Base-by-base conservation (phyloP, 1,140 invertebrate genomes). In the Lerema accius region DNA sequence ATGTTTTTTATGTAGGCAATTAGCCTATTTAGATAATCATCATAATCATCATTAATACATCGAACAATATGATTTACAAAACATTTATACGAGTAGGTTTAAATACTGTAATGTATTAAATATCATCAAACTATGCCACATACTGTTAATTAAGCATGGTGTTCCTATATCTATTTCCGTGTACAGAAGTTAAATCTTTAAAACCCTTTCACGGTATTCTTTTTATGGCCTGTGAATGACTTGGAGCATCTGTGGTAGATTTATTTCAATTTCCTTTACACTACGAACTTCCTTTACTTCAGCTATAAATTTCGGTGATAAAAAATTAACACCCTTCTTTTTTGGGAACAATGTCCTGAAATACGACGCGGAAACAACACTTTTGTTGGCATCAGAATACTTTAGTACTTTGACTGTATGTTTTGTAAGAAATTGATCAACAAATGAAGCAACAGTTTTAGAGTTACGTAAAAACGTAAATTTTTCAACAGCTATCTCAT, bases 241-340 rank as follows among this genome's bases (percentile, higher is more conserved):
- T 85, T 48, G 70, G 37, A 79, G 80, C 84, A 83, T 86, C 84
- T 85, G 82, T 77, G 79, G 83, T 84, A 76, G 80, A 86, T 86
- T 84, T 86, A 84, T 86, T 81, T 82, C 84, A 78, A 86, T 86
- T 86, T 85, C 85, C 82, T 83, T 80, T 76, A 80, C 82, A 82
- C 75, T 80, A 80, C 71, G 65, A 73, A 82, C 82, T 86, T 88
- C 81, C 83, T 84, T 81, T 78, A 78, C 74, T 77, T 75, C 61
- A 65, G 70, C 69, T 62, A 77, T 84, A 82, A 84, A 86, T 78
- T 82, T 80, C 39, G 71, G 73, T 74, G 67, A 80, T 82, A 84
- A 88, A 84, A 86, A 85, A 83, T 78, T 86, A 82, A 85, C 76
- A 73, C 76, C 51, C 56, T 75, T 74, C 78, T 79, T 81, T 76